Evolutionary conservation across 1,140 invertebrate species (phyloP).

Genomic region (Phthorimaea operculella): DNA sequence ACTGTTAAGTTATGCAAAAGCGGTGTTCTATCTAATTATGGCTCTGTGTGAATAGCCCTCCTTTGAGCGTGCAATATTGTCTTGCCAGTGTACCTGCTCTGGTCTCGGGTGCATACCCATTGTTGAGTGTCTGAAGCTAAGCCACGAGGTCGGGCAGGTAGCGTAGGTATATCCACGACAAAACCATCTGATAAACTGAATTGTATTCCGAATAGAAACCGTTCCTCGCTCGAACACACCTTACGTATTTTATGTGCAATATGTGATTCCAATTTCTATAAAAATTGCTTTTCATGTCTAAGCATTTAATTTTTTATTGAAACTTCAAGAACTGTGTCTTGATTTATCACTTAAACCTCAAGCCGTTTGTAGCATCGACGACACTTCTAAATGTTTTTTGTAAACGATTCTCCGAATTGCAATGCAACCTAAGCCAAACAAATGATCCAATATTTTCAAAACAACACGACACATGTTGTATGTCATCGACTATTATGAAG

Average conservation of each 20-base stretch:
- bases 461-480: slow-evolving; percentile 6
- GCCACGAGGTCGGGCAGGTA: slow-evolving; percentile 28
- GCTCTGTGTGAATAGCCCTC: background rate
- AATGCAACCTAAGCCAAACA: slow-evolving; percentile 1
- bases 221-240: background rate
- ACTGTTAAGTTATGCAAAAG: no score
- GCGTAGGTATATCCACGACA: background rate
- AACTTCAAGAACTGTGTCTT: background rate
- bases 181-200: background rate
- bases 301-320: no score
- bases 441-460: slow-evolving; percentile 2
- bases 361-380: background rate
- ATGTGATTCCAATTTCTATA: no score
- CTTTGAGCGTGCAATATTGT: slow-evolving; percentile 14
- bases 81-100: slow-evolving; percentile 11
- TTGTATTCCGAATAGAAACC: background rate
- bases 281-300: no score
- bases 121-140: slow-evolving; percentile 29
- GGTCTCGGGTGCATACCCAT: slow-evolving; percentile 14
- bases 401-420: background rate
- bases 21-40: background rate
- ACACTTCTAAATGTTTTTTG: background rate
- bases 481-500: slow-evolving; percentile 1
- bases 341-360: background rate
- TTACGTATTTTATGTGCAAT: no score